phyloP scores from a whole-genome alignment of 2,888 invertebrate species.

The Cheilosia impressa region DNA sequence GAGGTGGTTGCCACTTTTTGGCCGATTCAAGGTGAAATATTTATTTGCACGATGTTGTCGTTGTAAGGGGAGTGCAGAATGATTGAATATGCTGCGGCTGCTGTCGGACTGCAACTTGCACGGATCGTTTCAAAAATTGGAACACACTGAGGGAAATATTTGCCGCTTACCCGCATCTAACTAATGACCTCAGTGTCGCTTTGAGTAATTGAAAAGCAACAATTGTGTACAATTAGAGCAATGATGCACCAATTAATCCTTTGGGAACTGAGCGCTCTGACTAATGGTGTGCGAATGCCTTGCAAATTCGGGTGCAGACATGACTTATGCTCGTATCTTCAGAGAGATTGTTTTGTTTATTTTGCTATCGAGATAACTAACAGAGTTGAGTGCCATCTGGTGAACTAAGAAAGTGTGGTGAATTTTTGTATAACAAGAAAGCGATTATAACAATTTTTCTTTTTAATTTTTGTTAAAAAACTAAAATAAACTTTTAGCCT shows the following conservation, averaged over 20 bases:
- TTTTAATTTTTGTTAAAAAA: too few relatives aligned
- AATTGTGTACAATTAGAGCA: slow-evolving; percentile 27
- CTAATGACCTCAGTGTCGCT: slow-evolving; percentile 20
- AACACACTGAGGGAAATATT: slow-evolving; percentile 27
- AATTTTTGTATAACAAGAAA: neutral
- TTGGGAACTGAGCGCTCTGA: slow-evolving; percentile 1
- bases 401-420: neutral
- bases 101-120: neutral
- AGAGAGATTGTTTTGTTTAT: slow-evolving; percentile 25
- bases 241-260: slow-evolving; percentile 48
- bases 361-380: slow-evolving; percentile 13
- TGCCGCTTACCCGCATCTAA: slow-evolving; percentile 2
- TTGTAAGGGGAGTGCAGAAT: neutral
- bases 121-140: slow-evolving; percentile 26
- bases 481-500: too few relatives aligned
- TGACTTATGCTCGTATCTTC: neutral
- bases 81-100: slow-evolving; percentile 15
- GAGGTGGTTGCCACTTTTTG: slow-evolving; percentile 25
- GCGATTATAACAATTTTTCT: too few relatives aligned
- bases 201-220: slow-evolving; percentile 28
- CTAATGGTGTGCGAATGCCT: neutral
- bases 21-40: slow-evolving; percentile 15
- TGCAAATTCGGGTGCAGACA: neutral
- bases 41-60: neutral
- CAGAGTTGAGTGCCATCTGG: slow-evolving; percentile 3